Conservation (phyloP, 2,113 vertebrate species). For the Paedocypris sp. region DNA sequence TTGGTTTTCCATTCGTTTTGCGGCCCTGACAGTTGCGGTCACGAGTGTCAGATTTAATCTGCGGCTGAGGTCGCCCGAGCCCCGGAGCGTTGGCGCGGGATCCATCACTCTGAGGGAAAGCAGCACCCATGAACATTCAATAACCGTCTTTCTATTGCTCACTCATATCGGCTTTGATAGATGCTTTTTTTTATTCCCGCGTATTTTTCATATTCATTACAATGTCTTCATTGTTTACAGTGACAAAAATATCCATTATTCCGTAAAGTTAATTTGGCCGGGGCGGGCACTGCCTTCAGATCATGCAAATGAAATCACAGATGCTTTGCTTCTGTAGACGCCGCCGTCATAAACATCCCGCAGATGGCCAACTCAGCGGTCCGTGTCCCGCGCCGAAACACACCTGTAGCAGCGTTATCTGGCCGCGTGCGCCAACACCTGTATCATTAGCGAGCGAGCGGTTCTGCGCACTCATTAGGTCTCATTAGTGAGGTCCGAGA, state of each 20-base stretch:
- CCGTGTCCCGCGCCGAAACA: neutral
- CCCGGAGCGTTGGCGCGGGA: slow-evolving; percentile 45
- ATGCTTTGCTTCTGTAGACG: slow-evolving; percentile 40
- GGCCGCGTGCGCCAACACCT: slow-evolving; percentile 4
- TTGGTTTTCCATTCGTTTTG: slow-evolving; percentile 37
- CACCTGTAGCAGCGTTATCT: slow-evolving; percentile 6
- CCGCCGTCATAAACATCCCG: neutral
- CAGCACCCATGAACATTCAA: slow-evolving; percentile 54
- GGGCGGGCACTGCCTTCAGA: slow-evolving; percentile 33
- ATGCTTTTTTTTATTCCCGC: no score
- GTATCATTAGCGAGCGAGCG: neutral
- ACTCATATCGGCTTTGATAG: slow-evolving; percentile 32
- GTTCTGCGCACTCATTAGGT: neutral
- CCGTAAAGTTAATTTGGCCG: slow-evolving; percentile 31
- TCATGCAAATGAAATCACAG: slow-evolving; percentile 36
- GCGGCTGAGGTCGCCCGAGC: slow-evolving; percentile 48
- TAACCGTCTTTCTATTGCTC: slow-evolving; percentile 39
- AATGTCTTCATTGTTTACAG: slow-evolving; percentile 38
- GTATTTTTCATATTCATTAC: slow-evolving; percentile 35
- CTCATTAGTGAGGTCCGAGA: slow-evolving; percentile 1
- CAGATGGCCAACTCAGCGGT: neutral
- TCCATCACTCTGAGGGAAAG: slow-evolving; percentile 46
- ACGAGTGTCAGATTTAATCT: slow-evolving; percentile 60
- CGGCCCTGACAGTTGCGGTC: slow-evolving; percentile 51
- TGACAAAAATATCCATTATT: slow-evolving; percentile 33